Conservation (phyloP, 2,113 vertebrate genomes). For the Podocnemis expansa region DNA sequence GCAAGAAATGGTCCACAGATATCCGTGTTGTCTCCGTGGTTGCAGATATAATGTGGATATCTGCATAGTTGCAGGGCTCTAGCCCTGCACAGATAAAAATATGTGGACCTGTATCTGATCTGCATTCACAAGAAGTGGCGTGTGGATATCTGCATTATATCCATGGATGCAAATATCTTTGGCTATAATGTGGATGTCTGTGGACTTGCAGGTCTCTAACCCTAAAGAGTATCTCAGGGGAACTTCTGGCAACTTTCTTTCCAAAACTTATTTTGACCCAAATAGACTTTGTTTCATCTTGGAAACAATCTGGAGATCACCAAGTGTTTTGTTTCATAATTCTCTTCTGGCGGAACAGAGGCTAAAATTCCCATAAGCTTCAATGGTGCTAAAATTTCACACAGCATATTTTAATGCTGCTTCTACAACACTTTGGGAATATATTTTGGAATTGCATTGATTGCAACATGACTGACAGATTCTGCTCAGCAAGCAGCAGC, state of each 20-base stretch:
- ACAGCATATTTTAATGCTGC: background rate
- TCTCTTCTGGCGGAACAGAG: background rate
- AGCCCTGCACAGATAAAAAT: no score
- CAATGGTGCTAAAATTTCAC: background rate
- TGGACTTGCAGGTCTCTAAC: no score
- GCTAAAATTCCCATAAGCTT: background rate
- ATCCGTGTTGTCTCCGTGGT: no score
- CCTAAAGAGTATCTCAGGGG: background rate
- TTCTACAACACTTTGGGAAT: background rate
- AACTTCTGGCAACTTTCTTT: background rate
- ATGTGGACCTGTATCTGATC: no score
- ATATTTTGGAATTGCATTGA: background rate
- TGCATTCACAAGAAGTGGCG: no score
- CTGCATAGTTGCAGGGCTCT: no score
- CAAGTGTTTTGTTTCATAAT: background rate
- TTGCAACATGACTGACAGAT: background rate
- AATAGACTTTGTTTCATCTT: background rate
- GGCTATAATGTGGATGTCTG: no score
- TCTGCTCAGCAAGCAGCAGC: background rate
- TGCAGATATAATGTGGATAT: no score
- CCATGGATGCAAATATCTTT: no score
- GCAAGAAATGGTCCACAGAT: no score
- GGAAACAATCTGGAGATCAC: background rate
- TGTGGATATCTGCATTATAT: no score
- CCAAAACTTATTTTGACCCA: background rate